Evolutionary conservation across 1,140 invertebrate species (phyloP).

Genomic region (Protaetia brevitarsis): DNA sequence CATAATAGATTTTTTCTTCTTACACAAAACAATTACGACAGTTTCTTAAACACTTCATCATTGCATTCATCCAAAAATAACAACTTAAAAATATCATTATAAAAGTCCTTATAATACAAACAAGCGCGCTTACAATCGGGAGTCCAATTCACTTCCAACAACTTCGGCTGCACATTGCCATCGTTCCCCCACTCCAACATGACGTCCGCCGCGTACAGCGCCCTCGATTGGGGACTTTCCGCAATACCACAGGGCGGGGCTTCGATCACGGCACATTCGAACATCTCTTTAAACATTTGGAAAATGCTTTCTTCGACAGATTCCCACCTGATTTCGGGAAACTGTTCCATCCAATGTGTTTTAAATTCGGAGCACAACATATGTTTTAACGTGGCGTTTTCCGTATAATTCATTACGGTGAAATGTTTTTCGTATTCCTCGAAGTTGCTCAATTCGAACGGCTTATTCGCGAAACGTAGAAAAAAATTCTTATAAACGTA

Average conservation of each 20-base stretch:
- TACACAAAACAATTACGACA: background rate
- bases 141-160: constrained; percentile 86
- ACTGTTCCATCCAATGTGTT: constrained; percentile 69
- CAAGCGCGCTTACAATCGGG: constrained; percentile 88
- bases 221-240: constrained; percentile 74
- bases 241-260: constrained; percentile 74
- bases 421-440: constrained; percentile 90
- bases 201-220: constrained; percentile 85
- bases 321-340: constrained; percentile 61
- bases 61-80: constrained; percentile 71
- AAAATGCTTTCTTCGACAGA: constrained; percentile 70
- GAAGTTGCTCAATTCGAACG: constrained; percentile 74
- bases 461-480: constrained; percentile 82
- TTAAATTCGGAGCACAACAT: constrained; percentile 80
- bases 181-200: constrained; percentile 62
- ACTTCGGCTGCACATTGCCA: constrained; percentile 65
- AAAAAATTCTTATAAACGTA: constrained; percentile 65
- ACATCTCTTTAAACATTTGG: constrained; percentile 68
- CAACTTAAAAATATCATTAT: constrained; percentile 82
- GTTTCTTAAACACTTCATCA: constrained; percentile 40
- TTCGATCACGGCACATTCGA: constrained; percentile 65
- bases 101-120: constrained; percentile 86
- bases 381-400: constrained; percentile 61
- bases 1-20: too few relatives aligned
- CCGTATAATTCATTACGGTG: constrained; percentile 89